phyloP scores from a whole-genome alignment of 1,140 invertebrate genomes.

The Brachionus manjavacas region DNA sequence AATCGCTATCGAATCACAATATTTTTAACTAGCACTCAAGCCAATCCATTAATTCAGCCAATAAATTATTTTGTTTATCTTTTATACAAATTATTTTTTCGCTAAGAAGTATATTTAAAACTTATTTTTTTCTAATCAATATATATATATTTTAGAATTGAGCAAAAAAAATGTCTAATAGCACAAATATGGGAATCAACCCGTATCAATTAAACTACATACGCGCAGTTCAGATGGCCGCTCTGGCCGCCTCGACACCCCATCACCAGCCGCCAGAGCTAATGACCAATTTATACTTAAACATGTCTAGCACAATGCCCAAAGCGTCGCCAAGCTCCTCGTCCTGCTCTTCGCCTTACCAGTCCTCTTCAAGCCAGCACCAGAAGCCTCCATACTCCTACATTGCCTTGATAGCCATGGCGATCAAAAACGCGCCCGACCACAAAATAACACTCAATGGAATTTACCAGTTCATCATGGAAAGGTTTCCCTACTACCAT shows the following conservation, averaged over 20 bases:
- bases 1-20: not conserved
- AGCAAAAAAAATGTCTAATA: slow-evolving; percentile 25
- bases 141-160: not conserved
- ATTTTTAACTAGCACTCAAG: not conserved
- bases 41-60: not conserved
- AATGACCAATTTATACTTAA: not conserved
- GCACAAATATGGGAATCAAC: not conserved
- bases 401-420: slow-evolving; percentile 99
- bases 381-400: slow-evolving; percentile 60
- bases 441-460: slow-evolving; percentile 93
- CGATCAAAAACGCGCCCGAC: slow-evolving; percentile 84
- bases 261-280: not conserved
- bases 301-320: not conserved
- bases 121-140: not conserved
- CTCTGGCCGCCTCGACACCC: slow-evolving; percentile 18
- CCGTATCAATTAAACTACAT: slow-evolving; percentile 28
- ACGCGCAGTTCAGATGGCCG: slow-evolving; percentile 31
- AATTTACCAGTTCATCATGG: slow-evolving; percentile 99
- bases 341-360: not conserved
- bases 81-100: not conserved
- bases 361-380: not conserved
- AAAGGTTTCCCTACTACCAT: slow-evolving; percentile 77
- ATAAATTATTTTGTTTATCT: not conserved
- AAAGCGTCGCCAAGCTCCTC: not conserved
- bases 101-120: slow-evolving; percentile 5